Conservation (phyloP, 2,113 vertebrate species). For the Tragelaphus strepsiceros region DNA sequence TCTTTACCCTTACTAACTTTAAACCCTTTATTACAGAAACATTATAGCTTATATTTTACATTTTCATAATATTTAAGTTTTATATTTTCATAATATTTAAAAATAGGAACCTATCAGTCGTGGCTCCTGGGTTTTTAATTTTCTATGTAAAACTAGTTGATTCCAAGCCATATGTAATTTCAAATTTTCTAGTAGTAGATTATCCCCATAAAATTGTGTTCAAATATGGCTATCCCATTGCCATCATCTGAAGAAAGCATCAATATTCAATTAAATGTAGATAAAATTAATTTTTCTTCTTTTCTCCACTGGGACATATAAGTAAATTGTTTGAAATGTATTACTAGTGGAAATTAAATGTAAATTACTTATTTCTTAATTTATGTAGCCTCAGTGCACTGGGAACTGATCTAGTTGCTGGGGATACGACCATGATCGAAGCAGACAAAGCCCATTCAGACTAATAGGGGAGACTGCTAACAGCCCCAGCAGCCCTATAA, state of each 20-base stretch:
- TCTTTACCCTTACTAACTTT: background rate
- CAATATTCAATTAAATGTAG: conserved; percentile 45
- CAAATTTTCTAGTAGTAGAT: conserved; percentile 6
- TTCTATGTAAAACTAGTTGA: conserved; percentile 41
- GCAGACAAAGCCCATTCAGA: background rate
- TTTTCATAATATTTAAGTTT: conserved; percentile 40
- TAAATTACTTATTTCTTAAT: conserved; percentile 35
- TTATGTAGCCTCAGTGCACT: background rate
- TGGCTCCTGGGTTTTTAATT: conserved; percentile 29
- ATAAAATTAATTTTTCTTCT: conserved; percentile 40
- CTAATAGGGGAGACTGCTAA: background rate
- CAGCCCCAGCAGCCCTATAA: background rate
- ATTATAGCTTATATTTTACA: conserved; percentile 4
- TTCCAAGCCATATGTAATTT: conserved; percentile 49
- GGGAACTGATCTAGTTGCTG: background rate
- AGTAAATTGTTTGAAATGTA: conserved; percentile 14
- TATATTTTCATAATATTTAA: conserved; percentile 46
- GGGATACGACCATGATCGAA: background rate
- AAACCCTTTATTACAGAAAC: background rate
- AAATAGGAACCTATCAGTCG: conserved; percentile 17
- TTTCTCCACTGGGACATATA: background rate
- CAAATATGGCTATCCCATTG: background rate
- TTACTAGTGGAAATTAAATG: conserved; percentile 34
- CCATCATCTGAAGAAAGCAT: conserved; percentile 25
- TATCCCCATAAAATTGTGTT: conserved; percentile 24